A percentile compares a stretch with the other conserved stretches of the same genome.
Evolutionary conservation across 2,797 vertebrate species (phyloP).

Genomic region (Anguilla anguilla): DNA sequence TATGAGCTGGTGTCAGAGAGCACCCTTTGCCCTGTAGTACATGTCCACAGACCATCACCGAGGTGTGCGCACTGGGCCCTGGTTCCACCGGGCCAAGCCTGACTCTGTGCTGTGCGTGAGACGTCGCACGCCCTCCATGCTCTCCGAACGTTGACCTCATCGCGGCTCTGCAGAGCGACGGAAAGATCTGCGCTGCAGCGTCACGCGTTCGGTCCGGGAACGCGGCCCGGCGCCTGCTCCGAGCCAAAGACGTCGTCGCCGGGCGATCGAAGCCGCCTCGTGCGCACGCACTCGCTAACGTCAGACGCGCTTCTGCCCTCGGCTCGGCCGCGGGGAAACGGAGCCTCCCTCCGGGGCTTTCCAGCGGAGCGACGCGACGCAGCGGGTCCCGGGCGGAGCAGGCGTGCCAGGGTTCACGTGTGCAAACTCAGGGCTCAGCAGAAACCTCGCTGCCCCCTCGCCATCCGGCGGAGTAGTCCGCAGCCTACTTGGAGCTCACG

Average conservation of each 20-base stretch:
- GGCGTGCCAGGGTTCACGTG: slow-evolving; percentile 45
- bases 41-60: slow-evolving; percentile 31
- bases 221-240: neutral
- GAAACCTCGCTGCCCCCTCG: slow-evolving; percentile 9
- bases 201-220: neutral
- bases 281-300: neutral
- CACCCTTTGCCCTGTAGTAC: slow-evolving; percentile 50
- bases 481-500: slow-evolving; percentile 34
- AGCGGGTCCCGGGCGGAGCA: slow-evolving; percentile 63
- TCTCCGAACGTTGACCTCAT: slow-evolving; percentile 7
- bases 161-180: neutral
- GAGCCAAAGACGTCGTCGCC: neutral
- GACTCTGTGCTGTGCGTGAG: neutral
- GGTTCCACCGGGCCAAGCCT: neutral
- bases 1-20: slow-evolving; percentile 53
- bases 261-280: neutral
- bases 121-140: neutral
- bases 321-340: neutral
- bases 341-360: slow-evolving; percentile 36
- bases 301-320: slow-evolving; percentile 24
- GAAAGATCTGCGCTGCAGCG: neutral
- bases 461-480: slow-evolving; percentile 57
- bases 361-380: slow-evolving; percentile 62
- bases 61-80: slow-evolving; percentile 3
- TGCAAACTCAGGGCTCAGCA: slow-evolving; percentile 56